These are phyloP conservation scores for Himantopus leucocephalus DNA, from an alignment of 2,113 vertebrate species.

Conservation along the genomic window DNA sequence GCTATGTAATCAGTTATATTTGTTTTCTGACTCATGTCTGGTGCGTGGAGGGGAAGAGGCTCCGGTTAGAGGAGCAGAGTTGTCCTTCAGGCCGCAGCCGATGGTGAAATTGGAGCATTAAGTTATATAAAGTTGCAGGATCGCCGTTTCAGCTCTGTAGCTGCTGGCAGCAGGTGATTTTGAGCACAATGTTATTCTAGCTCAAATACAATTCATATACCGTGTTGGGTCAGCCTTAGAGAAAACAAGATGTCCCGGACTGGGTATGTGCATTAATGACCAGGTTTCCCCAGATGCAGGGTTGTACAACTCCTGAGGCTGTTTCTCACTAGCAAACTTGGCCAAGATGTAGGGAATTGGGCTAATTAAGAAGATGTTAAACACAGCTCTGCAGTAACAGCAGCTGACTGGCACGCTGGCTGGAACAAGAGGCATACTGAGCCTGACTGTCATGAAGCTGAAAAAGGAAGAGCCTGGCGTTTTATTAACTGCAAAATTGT, in stretches of 20 bases:
- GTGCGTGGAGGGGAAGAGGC: not conserved
- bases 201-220: not conserved
- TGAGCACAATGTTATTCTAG: not conserved
- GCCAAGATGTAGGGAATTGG: not conserved
- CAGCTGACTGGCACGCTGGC: constrained; percentile 49
- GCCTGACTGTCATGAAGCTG: constrained; percentile 15
- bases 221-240: not conserved
- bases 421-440: constrained; percentile 27
- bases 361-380: constrained; percentile 55
- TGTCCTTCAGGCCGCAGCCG: not conserved
- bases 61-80: not conserved
- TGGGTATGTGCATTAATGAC: not conserved
- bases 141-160: fast-evolving
- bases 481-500: not conserved
- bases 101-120: not conserved
- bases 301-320: not conserved
- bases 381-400: constrained; percentile 10
- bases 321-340: constrained; percentile 30
- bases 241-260: not conserved
- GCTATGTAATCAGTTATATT: constrained; percentile 29
- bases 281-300: not conserved
- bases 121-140: not conserved
- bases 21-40: constrained; percentile 53
- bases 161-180: not conserved
- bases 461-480: not conserved